These are phyloP conservation scores for Hepsetus odoe DNA, from an alignment of 2,113 vertebrate genomes.

Conservation along the genomic window DNA sequence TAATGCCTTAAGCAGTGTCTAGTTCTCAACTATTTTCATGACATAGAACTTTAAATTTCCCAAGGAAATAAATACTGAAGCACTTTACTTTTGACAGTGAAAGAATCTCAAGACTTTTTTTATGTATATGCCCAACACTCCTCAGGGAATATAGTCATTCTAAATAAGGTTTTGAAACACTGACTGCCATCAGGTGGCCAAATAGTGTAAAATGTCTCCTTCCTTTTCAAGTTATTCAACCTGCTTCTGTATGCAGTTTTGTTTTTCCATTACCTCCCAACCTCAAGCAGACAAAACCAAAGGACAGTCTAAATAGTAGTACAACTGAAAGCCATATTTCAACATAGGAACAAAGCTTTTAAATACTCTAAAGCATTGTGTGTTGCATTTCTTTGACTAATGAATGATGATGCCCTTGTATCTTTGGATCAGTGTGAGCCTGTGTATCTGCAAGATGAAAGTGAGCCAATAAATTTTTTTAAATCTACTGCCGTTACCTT, in stretches of 20 bases:
- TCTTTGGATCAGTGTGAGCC: background rate
- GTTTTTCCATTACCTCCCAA: conserved; percentile 51
- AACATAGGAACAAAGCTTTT: conserved; percentile 16
- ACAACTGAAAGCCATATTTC: conserved; percentile 35
- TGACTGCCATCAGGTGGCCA: conserved; percentile 52
- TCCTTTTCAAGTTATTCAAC: conserved; percentile 34
- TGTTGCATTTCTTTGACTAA: conserved; percentile 2
- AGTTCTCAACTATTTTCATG: background rate
- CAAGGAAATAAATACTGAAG: background rate
- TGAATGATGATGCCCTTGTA: conserved; percentile 11
- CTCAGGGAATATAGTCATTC: background rate
- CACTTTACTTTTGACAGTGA: conserved; percentile 29
- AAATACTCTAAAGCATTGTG: conserved; percentile 17
- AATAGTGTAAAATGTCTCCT: background rate
- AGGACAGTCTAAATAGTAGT: conserved; percentile 30
- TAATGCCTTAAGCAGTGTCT: background rate
- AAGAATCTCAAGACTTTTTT: background rate
- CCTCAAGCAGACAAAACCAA: conserved; percentile 48
- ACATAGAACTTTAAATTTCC: conserved; percentile 2
- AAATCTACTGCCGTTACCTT: background rate
- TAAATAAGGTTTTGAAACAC: conserved; percentile 12
- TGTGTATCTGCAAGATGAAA: background rate
- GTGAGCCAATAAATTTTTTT: background rate
- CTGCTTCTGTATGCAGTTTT: conserved; percentile 45
- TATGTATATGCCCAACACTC: background rate